A percentile compares a stretch with the other conserved stretches of the same genome.
phyloP scores from a whole-genome alignment of 2,797 vertebrate species.

The Bufotes viridis region DNA sequence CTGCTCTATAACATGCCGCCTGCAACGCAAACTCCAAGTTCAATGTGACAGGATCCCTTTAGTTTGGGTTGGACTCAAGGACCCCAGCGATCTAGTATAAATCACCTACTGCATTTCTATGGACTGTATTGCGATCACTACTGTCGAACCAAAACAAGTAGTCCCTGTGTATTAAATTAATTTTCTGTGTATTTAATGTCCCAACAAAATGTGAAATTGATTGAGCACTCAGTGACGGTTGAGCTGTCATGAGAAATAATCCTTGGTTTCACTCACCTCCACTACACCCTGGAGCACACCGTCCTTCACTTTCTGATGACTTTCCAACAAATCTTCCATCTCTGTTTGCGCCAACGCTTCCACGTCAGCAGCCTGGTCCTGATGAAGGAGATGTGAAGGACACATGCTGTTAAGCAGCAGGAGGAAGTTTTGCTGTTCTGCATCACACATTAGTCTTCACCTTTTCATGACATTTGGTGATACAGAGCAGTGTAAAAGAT shows the following conservation, averaged over 20 bases:
- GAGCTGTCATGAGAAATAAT: too few relatives aligned
- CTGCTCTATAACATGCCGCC: too few relatives aligned
- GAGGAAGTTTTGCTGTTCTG: not conserved
- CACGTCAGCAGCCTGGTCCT: constrained; percentile 39
- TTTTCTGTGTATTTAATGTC: not conserved
- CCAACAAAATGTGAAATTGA: not conserved
- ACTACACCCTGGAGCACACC: constrained; percentile 16
- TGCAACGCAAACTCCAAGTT: too few relatives aligned
- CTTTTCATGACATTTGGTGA: too few relatives aligned
- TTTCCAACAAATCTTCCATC: constrained; percentile 9
- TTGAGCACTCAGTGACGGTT: too few relatives aligned
- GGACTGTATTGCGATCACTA: too few relatives aligned
- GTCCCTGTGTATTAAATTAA: not conserved
- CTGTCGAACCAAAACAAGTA: not conserved
- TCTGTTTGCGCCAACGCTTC: constrained; percentile 23
- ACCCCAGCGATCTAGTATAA: too few relatives aligned
- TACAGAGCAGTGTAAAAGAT: too few relatives aligned
- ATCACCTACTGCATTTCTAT: too few relatives aligned
- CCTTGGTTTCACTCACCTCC: not conserved
- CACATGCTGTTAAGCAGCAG: not conserved
- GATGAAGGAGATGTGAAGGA: not conserved
- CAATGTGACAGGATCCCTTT: too few relatives aligned
- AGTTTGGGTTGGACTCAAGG: too few relatives aligned
- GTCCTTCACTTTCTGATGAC: not conserved
- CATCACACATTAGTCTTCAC: not conserved